These are phyloP conservation scores for Mallateleia sp. DNA, from an alignment of 2,888 invertebrate genomes.

Conservation along the genomic window DNA sequence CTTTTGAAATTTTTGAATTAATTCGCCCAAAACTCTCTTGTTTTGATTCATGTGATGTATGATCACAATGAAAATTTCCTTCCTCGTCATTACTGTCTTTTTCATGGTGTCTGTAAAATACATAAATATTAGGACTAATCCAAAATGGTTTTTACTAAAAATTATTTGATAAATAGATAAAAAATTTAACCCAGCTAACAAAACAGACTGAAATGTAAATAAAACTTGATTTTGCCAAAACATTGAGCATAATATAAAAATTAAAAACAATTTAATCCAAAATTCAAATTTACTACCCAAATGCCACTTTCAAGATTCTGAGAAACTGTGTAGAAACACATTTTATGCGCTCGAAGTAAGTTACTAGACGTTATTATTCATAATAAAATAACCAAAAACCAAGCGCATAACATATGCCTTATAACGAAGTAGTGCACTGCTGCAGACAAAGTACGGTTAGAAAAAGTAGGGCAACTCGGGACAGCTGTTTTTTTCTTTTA, in stretches of 20 bases:
- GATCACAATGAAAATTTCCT: conserved; percentile 48
- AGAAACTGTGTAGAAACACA: conserved; percentile 9
- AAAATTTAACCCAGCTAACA: neutral
- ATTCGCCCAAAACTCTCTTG: conserved; percentile 29
- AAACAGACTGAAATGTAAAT: conserved; percentile 10
- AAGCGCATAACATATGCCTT: too few species aligned
- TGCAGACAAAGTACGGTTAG: too few species aligned
- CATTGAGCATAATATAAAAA: conserved; percentile 27
- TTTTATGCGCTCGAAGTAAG: conserved; percentile 18
- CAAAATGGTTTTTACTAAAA: too few species aligned
- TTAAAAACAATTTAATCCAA: conserved; percentile 18
- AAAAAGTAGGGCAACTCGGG: too few species aligned
- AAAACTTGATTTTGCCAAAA: conserved; percentile 11
- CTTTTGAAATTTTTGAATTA: conserved; percentile 45
- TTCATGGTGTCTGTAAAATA: conserved; percentile 38
- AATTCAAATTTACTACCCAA: conserved; percentile 33
- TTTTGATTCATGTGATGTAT: conserved; percentile 14
- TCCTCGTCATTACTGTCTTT: conserved; percentile 25
- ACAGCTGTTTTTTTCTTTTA: too few species aligned
- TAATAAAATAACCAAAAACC: too few species aligned
- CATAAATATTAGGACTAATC: too few species aligned
- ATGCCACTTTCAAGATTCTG: conserved; percentile 37
- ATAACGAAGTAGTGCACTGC: too few species aligned
- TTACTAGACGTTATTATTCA: too few species aligned
- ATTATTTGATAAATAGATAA: too few species aligned